Evolutionary conservation across 2,113 vertebrate genomes (phyloP), one percentile per base, ranked within the genome.

Genomic region (Dipodomys stephensi): DNA sequence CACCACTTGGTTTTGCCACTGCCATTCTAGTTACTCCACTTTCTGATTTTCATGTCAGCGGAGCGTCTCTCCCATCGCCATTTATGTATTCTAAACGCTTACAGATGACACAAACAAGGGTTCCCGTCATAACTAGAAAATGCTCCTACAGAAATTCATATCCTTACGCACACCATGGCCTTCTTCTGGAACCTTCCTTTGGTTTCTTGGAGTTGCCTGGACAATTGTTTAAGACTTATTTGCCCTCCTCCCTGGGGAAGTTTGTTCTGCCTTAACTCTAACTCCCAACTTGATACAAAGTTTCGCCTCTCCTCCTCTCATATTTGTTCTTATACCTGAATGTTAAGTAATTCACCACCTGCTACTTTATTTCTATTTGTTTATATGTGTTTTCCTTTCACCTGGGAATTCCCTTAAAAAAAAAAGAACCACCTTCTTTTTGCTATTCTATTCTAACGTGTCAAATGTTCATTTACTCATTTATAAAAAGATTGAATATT

Each of bases 401-500:
- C 18, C 7, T 49, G 25, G 16, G 27, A 71, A 8, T 35, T 95
- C 9, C 30, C 25, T 7, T 49, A 11, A 49, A 27, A 53, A 76
- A 35, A 28, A 27, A 86, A 87, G 65, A 91, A 72, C 10, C 12
- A 72, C 5, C 23, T 90, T 65, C 16, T 76, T 88, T 91, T n/a
- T 39, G 39, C 39, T 39, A 39, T 39, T 22, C 44, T 64, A 8
- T 74, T 44, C 10, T 71, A 30, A 44, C 72, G 71, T 20, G 18
- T 27, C 49, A 85, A 82, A 23, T 62, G 28, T 91, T 89, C 18
- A 18, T 62, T 76, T 88, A 79, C 6, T 94, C 60, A 87, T 64
- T 74, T 64, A 23, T 7, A 60, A 83, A 74, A 19, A 67, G 64
- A 71, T 6, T 84, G 72, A 73, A 18, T 27, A 80, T 20, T n/a